Evolutionary conservation across 2,113 vertebrate genomes (phyloP).

Genomic region (Cololabis saira): DNA sequence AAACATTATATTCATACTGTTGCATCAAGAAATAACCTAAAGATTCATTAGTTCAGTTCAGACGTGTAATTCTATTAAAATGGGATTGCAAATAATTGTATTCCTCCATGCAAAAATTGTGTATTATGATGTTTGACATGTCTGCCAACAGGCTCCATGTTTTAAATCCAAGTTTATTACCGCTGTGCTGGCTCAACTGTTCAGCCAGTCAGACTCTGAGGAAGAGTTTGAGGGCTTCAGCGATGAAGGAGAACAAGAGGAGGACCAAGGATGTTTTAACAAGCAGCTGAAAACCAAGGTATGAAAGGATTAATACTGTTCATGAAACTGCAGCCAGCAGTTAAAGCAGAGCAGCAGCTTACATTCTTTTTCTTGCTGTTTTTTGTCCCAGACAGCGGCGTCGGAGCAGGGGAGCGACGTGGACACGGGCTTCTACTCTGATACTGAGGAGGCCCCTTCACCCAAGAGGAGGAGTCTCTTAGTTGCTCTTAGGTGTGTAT

Average conservation of each 20-base stretch:
- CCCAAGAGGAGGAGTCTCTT: conserved; percentile 84
- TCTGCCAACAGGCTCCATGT: conserved; percentile 70
- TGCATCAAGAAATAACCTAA: too few species aligned
- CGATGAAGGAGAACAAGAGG: conserved; percentile 54
- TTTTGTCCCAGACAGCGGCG: conserved; percentile 65
- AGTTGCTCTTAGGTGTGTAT: conserved; percentile 86
- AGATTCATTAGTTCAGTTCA: too few species aligned
- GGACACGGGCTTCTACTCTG: conserved; percentile 72
- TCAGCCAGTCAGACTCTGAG: conserved; percentile 92
- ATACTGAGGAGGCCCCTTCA: conserved; percentile 69
- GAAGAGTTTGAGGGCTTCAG: conserved; percentile 90
- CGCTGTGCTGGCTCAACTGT: conserved; percentile 85
- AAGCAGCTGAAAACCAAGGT: conserved; percentile 69
- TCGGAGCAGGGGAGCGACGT: conserved; percentile 77
- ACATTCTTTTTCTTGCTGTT: background rate
- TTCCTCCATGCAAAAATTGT: background rate
- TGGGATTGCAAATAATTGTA: too few species aligned
- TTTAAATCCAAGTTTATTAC: conserved; percentile 87
- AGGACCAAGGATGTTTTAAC: conserved; percentile 54
- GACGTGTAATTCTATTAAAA: too few species aligned
- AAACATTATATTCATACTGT: too few species aligned
- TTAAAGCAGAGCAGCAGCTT: background rate
- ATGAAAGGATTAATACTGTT: background rate
- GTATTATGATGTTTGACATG: background rate
- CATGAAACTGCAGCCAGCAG: background rate